Evolutionary conservation across 2,888 invertebrate species (phyloP).

Genomic region (Ennomos fuscantarius): DNA sequence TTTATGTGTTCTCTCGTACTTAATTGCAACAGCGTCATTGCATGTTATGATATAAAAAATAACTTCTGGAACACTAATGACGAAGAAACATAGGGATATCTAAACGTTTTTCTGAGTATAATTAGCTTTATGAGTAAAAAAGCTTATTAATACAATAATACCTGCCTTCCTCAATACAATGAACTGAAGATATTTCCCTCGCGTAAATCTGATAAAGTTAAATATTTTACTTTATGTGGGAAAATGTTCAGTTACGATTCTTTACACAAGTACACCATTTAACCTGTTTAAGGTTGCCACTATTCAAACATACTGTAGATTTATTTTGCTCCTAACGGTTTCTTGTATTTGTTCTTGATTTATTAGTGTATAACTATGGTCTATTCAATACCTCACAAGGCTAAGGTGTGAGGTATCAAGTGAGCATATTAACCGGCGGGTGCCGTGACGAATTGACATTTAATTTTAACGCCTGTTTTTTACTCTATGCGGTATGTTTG

Average conservation of each 20-base stretch:
- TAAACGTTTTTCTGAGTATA: background rate
- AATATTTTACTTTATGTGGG: conserved; percentile 36
- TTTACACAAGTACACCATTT: background rate
- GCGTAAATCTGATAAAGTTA: conserved; percentile 10
- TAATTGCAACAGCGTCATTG: conserved; percentile 17
- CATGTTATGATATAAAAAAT: conserved; percentile 10
- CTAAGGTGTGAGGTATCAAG: conserved; percentile 1
- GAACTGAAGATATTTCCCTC: conserved; percentile 18
- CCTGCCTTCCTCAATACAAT: conserved; percentile 12
- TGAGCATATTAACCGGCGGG: conserved; percentile 10
- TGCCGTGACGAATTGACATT: conserved; percentile 49
- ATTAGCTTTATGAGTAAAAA: conserved; percentile 5
- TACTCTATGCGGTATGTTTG: conserved; percentile 30
- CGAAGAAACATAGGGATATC: background rate
- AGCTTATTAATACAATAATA: conserved; percentile 7
- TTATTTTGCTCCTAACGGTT: conserved; percentile 1
- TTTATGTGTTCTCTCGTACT: conserved; percentile 11
- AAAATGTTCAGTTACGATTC: conserved; percentile 29
- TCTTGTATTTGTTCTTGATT: background rate
- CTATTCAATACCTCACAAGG: background rate
- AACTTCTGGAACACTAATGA: background rate
- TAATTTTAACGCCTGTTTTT: conserved; percentile 48
- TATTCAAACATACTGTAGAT: background rate
- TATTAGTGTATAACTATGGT: too few relatives aligned
- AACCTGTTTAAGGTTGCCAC: background rate